Conservation (phyloP, 35 echinoderm and acorn worm species). For the Hemicentrotus pulcherrimus region DNA sequence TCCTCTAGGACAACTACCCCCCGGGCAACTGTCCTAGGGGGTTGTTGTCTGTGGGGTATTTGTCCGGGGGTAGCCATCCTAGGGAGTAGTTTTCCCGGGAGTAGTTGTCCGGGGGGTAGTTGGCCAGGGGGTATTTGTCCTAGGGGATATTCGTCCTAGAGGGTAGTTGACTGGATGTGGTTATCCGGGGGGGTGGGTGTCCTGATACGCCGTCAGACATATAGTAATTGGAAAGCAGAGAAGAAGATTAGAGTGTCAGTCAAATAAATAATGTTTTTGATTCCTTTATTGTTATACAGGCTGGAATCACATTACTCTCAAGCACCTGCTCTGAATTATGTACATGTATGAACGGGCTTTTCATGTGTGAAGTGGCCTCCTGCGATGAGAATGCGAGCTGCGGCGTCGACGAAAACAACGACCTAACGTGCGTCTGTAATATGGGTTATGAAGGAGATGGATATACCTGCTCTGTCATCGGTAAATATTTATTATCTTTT, state of each 20-base stretch:
- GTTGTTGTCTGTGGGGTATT: too few species aligned
- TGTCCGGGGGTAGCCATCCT: too few species aligned
- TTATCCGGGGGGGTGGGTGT: too few species aligned
- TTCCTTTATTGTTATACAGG: background rate
- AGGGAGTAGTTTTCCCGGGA: too few species aligned
- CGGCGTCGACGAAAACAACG: background rate
- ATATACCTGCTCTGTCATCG: conserved; percentile 43
- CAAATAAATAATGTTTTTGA: background rate
- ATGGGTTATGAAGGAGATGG: conserved; percentile 65
- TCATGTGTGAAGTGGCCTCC: conserved; percentile 32
- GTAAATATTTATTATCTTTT: background rate
- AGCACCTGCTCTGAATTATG: conserved; percentile 24
- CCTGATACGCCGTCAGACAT: too few species aligned
- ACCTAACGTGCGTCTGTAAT: conserved; percentile 50
- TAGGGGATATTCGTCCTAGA: too few species aligned
- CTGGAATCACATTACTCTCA: conserved; percentile 12
- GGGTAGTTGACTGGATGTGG: too few species aligned
- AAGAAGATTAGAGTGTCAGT: background rate
- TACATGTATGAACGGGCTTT: conserved; percentile 33
- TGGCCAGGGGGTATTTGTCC: too few species aligned
- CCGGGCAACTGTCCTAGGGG: too few species aligned
- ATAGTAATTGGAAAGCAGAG: background rate
- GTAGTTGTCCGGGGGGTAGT: too few species aligned
- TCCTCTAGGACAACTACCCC: too few species aligned
- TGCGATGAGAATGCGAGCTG: conserved; percentile 65